Evolutionary conservation across 2,888 invertebrate species (phyloP).

Genomic region (Dione juno): DNA sequence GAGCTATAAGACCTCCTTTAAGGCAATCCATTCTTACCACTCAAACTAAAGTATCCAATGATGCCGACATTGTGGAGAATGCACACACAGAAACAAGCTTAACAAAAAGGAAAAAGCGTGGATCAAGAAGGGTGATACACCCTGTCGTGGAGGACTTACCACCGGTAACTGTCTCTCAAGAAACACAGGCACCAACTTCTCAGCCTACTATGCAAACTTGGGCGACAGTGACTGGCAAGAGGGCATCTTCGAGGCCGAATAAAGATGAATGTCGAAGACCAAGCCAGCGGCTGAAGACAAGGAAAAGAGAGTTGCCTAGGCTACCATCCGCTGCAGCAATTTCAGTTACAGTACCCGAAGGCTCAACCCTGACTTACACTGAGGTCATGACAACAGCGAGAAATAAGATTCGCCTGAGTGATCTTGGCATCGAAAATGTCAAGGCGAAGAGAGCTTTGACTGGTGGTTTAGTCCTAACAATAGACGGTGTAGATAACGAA

Average conservation of each 20-base stretch:
- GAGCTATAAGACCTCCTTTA: not conserved
- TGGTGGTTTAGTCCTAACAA: conserved; percentile 25
- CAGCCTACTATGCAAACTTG: not conserved
- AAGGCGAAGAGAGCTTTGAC: conserved; percentile 23
- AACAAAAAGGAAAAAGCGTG: not conserved
- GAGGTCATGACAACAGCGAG: conserved; percentile 1
- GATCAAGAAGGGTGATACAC: not conserved
- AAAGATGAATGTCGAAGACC: not conserved
- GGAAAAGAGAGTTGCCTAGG: not conserved
- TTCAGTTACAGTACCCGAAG: not conserved
- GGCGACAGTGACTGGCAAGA: not conserved
- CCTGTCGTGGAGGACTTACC: not conserved
- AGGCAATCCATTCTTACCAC: too few species aligned
- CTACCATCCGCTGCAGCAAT: not conserved
- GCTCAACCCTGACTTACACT: not conserved
- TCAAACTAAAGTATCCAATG: not conserved
- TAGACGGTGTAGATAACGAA: conserved; percentile 16
- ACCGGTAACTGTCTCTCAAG: not conserved
- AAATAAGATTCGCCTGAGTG: not conserved
- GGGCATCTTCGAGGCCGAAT: not conserved
- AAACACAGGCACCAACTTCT: not conserved
- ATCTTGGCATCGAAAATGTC: conserved; percentile 7
- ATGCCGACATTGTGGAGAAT: not conserved
- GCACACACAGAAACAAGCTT: not conserved
- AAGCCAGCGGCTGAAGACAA: not conserved